These are phyloP conservation scores for Cepaea hortensis DNA, from an alignment of 2,888 invertebrate genomes.

Conservation along the genomic window DNA sequence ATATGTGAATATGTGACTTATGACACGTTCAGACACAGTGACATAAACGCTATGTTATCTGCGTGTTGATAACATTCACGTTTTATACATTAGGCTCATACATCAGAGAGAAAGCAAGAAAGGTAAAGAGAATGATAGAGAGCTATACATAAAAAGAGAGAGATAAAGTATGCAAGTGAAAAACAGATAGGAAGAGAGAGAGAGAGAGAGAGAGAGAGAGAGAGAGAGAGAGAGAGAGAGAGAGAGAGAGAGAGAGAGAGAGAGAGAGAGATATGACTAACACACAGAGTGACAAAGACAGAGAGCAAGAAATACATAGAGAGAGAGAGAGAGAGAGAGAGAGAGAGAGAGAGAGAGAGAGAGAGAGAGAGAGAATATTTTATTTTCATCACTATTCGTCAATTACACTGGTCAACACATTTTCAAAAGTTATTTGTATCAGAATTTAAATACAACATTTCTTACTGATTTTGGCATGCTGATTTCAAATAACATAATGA, in stretches of 20 bases:
- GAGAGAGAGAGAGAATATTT: not conserved
- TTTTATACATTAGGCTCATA: too few species aligned
- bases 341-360: not conserved
- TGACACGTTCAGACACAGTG: too few species aligned
- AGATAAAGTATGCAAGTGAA: conserved; percentile 19
- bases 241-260: conserved; percentile 1
- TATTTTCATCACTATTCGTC: not conserved
- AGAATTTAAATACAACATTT: too few species aligned
- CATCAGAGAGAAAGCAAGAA: not conserved
- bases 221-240: not conserved
- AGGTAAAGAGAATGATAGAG: not conserved
- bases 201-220: not conserved
- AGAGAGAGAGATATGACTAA: not conserved
- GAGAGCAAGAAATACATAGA: not conserved
- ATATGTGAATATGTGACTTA: too few species aligned
- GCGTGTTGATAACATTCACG: too few species aligned
- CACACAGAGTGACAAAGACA: not conserved
- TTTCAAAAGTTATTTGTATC: too few species aligned
- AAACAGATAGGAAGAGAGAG: not conserved
- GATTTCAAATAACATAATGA: too few species aligned
- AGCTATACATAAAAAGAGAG: conserved; percentile 1
- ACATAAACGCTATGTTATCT: too few species aligned
- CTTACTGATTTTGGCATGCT: too few species aligned
- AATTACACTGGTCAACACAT: not conserved
- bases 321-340: not conserved